Conservation (phyloP, 2,113 vertebrate genomes). For the Catharus fuscescens region DNA sequence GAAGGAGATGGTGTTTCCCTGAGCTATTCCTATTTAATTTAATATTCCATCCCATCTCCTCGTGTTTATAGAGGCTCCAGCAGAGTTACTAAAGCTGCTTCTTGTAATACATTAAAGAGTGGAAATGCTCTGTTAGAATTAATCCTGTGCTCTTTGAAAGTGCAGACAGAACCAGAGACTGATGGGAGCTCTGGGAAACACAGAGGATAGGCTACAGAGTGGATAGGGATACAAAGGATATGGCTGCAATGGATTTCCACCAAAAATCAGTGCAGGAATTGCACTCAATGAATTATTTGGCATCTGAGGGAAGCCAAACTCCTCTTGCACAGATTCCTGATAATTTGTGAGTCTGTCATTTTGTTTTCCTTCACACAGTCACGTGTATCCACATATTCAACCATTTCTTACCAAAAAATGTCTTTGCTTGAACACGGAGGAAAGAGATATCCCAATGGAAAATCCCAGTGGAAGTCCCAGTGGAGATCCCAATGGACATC, state of each 20-base stretch:
- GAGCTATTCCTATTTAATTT: constrained; percentile 26
- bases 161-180: not conserved
- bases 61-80: not conserved
- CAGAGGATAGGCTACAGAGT: not conserved
- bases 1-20: not conserved
- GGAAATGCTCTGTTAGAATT: not conserved
- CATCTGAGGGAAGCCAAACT: not conserved
- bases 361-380: not conserved
- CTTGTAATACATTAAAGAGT: not conserved
- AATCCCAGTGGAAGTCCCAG: no score
- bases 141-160: not conserved
- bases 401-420: not conserved
- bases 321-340: not conserved
- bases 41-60: not conserved
- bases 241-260: accelerated
- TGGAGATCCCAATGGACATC: no score
- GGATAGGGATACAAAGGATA: no score
- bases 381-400: not conserved
- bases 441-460: not conserved
- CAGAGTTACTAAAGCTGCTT: not conserved
- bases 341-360: not conserved
- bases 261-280: not conserved
- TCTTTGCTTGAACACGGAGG: not conserved
- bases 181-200: not conserved
- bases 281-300: accelerated